Percentiles rank a stretch among this genome's conserved stretches.
Evolutionary conservation across 2,888 invertebrate genomes (phyloP).

Genomic region (Aplocera efformata): DNA sequence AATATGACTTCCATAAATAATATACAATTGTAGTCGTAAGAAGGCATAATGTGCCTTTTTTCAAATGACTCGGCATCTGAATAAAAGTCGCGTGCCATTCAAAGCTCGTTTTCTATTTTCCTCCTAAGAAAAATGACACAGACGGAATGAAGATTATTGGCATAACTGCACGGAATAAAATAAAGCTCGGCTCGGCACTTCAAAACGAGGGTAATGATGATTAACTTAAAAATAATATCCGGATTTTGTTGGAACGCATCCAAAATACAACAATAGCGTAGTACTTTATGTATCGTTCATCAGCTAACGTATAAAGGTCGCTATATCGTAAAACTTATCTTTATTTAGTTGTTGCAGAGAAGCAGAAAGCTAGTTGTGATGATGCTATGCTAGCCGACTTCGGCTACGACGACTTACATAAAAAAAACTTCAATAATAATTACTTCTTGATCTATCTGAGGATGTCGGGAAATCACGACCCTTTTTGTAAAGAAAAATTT

Average conservation of each 20-base stretch:
- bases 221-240: constrained; percentile 26
- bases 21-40: no score
- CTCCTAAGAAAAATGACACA: constrained; percentile 10
- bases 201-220: constrained; percentile 25
- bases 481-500: no score
- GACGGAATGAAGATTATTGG: constrained; percentile 15
- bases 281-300: constrained; percentile 15
- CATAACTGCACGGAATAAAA: constrained; percentile 16
- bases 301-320: no score
- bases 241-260: constrained; percentile 23
- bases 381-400: no score
- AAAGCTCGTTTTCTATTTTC: constrained; percentile 8
- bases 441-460: no score
- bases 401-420: no score
- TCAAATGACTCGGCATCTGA: neutral
- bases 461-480: no score
- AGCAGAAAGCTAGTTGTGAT: no score
- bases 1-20: no score
- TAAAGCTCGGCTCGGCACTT: constrained; percentile 12
- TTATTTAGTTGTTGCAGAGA: neutral
- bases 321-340: neutral
- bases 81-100: neutral
- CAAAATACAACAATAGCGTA: constrained; percentile 15
- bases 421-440: no score
- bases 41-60: no score